Conservation (phyloP, 2,888 invertebrate genomes). For the Drosophila bunnanda region DNA sequence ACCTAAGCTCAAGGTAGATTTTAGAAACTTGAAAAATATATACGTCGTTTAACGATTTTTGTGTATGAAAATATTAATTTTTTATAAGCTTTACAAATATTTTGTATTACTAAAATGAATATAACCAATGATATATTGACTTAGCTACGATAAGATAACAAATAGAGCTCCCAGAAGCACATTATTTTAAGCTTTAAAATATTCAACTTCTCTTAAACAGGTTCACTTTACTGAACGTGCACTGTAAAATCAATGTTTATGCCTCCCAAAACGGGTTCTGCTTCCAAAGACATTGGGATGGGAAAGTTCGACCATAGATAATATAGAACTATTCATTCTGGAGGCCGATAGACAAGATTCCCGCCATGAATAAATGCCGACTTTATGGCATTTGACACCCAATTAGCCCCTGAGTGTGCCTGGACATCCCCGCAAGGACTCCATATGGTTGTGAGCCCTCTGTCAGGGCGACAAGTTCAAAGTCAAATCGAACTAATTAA, state of each 20-base stretch:
- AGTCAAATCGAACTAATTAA: constrained; percentile 47
- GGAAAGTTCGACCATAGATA: not conserved
- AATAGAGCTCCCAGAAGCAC: not conserved
- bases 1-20: not conserved
- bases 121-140: not conserved
- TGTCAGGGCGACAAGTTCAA: constrained; percentile 51
- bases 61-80: not conserved
- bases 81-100: not conserved
- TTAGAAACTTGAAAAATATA: not conserved
- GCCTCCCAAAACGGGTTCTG: constrained; percentile 1
- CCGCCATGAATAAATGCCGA: not conserved
- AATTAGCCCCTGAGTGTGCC: not conserved
- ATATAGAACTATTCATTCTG: constrained; percentile 3
- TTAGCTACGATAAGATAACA: no score
- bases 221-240: not conserved
- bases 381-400: constrained; percentile 6
- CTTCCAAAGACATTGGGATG: not conserved
- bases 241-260: constrained; percentile 2
- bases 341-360: not conserved
- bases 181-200: not conserved
- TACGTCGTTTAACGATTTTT: not conserved
- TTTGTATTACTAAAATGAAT: not conserved
- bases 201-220: not conserved
- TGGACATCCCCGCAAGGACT: not conserved
- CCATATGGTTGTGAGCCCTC: constrained; percentile 5